Percentiles rank a stretch among this genome's conserved stretches.
phyloP scores from a whole-genome alignment of 2,113 vertebrate species.

The Morphnarchus princeps region DNA sequence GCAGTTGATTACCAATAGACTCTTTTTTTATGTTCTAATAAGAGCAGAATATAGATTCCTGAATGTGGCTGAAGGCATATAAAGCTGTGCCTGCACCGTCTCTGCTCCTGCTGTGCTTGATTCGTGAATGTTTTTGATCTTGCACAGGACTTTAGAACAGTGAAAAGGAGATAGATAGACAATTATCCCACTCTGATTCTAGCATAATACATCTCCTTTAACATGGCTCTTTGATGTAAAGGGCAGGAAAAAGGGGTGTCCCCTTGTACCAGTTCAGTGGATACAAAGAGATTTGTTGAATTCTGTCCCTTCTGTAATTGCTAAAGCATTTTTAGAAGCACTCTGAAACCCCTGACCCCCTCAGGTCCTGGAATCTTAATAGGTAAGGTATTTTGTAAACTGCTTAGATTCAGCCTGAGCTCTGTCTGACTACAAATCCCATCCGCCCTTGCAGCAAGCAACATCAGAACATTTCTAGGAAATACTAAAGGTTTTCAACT shows the following conservation, averaged over 20 bases:
- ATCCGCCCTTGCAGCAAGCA: neutral
- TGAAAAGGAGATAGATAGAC: neutral
- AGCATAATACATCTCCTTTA: neutral
- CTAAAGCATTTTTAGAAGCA: neutral
- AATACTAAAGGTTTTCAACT: neutral
- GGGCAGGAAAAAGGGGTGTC: neutral
- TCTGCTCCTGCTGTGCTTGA: neutral
- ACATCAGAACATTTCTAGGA: neutral
- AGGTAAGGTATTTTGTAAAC: neutral
- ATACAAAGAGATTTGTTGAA: neutral
- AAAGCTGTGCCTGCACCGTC: neutral
- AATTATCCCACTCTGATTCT: neutral
- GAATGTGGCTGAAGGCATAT: neutral
- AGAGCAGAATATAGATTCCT: neutral
- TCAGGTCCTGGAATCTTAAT: neutral
- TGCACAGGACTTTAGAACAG: neutral
- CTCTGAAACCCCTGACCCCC: neutral
- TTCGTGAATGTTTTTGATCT: neutral
- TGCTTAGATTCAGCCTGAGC: no score
- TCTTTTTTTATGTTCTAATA: neutral
- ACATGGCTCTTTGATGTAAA: neutral
- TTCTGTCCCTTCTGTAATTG: neutral
- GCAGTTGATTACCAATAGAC: neutral
- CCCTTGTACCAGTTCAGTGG: neutral
- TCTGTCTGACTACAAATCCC: neutral